Evolutionary conservation across 2,113 vertebrate species (phyloP).

Genomic region (Daubentonia madagascariensis): DNA sequence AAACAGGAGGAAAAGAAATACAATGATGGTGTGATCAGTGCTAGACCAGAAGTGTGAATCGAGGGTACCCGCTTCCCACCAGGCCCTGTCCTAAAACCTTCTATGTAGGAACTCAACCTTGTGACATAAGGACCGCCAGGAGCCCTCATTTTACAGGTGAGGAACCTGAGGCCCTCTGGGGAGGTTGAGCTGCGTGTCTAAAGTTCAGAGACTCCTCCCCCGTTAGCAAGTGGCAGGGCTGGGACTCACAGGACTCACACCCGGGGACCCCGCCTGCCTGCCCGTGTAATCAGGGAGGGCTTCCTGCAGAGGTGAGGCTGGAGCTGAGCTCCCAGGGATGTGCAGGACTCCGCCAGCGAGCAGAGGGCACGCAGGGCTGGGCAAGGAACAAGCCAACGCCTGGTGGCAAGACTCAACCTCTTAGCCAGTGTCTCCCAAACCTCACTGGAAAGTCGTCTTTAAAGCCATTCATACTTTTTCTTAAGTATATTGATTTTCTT

Average conservation of each 20-base stretch:
- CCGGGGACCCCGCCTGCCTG: accelerated
- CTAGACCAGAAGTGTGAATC: background rate
- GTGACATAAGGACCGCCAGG: background rate
- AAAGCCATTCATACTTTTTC: background rate
- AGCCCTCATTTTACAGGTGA: background rate
- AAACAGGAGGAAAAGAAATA: background rate
- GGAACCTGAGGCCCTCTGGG: background rate
- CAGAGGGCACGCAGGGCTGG: background rate
- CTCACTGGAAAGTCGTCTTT: background rate
- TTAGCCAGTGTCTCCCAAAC: background rate
- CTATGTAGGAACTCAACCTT: background rate
- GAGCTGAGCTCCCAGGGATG: background rate
- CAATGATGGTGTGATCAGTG: accelerated
- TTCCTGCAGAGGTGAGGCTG: background rate
- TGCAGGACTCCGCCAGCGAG: background rate
- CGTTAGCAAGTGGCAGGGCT: too few species aligned
- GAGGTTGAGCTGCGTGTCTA: background rate
- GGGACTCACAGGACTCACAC: background rate
- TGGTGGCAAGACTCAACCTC: background rate
- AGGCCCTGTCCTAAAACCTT: background rate
- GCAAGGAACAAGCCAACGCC: background rate
- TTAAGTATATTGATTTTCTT: background rate
- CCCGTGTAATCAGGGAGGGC: background rate
- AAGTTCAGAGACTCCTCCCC: background rate
- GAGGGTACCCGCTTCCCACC: background rate